Evolutionary conservation across 2,113 vertebrate species (phyloP), one percentile per base, ranked within the genome.

Genomic region (Chamaetylas fuelleborni): DNA sequence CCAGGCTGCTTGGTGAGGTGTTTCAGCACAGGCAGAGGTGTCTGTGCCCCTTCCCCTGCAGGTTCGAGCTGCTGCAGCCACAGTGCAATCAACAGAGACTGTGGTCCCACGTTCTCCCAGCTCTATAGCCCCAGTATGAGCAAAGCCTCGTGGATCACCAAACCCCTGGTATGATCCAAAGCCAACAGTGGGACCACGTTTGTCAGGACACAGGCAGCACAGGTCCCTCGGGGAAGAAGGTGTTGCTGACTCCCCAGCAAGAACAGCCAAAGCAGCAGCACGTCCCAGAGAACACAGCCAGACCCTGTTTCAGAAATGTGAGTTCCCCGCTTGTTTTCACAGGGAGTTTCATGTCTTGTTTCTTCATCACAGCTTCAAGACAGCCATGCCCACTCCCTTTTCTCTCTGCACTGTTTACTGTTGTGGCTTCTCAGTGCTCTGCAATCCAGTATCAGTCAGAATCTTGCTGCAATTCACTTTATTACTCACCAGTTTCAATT

Each of bases 271-370:
- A 93, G 19, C 48, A 77, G 54, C 76, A 74, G 73, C 2, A 1
- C 1, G 3, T 38, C 34, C 22, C 47, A 48, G 67, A 66, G 60
- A 47, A 70, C 0, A 1, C 1, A 5, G 33, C 47, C 50, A 71
- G 67, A 25, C 9, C 40, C n/a, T 1, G 0, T 8, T 48, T 47
- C 7, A 23, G 34, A 81, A 65, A 51, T 5, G 2, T 0, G 0
- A 73, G 5, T 54, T 87, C 48, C 25, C 26, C 47, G 8, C 31
- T 33, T 73, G 42, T 87, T 91, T 82, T 36, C 58, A 72, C 9
- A 11, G 28, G 28, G 28, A 50, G 14, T 45, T 36, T 19, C 22
- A 36, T 17, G 19, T 69, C 69, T 36, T 7, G 3, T 54, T 40
- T 62, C 70, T 69, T 19, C 57, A 81, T 13, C 14, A 38, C 20